These are phyloP conservation scores for Hemicrepidius hirtus DNA, from an alignment of 2,888 invertebrate genomes.

Conservation along the genomic window DNA sequence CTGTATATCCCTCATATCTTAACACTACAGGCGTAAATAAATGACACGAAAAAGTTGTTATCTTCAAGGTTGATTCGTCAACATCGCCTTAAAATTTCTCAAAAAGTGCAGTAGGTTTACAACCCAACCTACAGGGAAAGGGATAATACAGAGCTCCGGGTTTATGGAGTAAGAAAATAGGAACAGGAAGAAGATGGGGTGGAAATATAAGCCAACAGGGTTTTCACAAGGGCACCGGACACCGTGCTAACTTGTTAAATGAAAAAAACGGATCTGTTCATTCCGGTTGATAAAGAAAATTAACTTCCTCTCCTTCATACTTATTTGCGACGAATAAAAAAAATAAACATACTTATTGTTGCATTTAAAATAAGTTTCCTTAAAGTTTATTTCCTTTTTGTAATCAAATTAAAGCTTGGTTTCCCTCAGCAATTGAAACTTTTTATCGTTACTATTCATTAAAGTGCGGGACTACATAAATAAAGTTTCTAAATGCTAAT, in stretches of 20 bases:
- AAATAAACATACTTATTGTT: neutral
- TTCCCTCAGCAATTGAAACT: conserved; percentile 23
- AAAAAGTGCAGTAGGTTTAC: neutral
- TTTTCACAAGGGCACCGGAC: conserved; percentile 18
- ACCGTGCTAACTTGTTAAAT: conserved; percentile 27
- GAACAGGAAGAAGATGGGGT: conserved; percentile 32
- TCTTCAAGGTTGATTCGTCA: conserved; percentile 13
- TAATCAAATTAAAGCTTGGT: conserved; percentile 30
- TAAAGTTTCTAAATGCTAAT: conserved; percentile 35
- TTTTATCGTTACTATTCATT: conserved; percentile 34
- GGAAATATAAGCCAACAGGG: conserved; percentile 31
- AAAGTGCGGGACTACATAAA: conserved; percentile 27
- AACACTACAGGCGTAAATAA: neutral
- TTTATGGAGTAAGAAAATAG: conserved; percentile 36
- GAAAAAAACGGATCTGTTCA: conserved; percentile 18
- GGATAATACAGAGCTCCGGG: conserved; percentile 33
- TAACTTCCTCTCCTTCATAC: neutral
- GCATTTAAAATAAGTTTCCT: neutral
- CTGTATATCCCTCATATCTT: no score
- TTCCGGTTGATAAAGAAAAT: conserved; percentile 11
- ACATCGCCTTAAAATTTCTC: conserved; percentile 14
- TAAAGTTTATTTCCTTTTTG: neutral
- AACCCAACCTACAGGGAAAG: conserved; percentile 8
- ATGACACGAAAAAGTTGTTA: neutral
- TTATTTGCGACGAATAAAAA: conserved; percentile 1